phyloP scores from a whole-genome alignment of 2,113 vertebrate genomes.

The Gymnobelideus leadbeateri region DNA sequence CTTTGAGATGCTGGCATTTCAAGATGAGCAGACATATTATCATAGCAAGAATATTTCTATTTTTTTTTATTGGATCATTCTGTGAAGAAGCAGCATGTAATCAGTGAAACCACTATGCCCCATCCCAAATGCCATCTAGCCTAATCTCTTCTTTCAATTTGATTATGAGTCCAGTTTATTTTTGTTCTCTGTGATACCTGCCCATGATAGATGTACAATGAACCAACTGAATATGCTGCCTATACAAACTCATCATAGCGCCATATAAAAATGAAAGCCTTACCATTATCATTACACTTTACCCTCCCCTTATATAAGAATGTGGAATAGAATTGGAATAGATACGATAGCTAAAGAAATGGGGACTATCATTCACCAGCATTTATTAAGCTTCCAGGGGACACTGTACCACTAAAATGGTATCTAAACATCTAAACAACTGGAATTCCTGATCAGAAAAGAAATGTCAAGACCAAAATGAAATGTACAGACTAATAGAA shows the following conservation, averaged over 20 bases:
- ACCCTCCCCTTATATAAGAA: not conserved
- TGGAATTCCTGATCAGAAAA: constrained; percentile 4
- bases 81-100: not conserved
- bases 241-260: not conserved
- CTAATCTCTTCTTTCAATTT: constrained; percentile 1
- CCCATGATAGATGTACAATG: not conserved
- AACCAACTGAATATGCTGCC: not conserved
- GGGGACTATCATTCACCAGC: not conserved
- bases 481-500: constrained; percentile 18
- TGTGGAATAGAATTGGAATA: not conserved
- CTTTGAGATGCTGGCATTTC: not conserved
- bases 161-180: not conserved
- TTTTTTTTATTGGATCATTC: not conserved
- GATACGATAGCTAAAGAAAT: constrained; percentile 4
- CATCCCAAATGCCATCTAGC: not conserved
- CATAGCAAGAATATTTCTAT: not conserved
- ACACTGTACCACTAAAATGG: not conserved
- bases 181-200: not conserved
- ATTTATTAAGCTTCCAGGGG: not conserved
- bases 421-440: not conserved
- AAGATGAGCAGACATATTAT: not conserved
- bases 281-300: not conserved
- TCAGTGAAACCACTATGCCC: not conserved
- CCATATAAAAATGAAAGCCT: not conserved
- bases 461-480: constrained; percentile 19